Conservation (phyloP, 2,888 invertebrate genomes). For the Drosophila nigricruria region DNA sequence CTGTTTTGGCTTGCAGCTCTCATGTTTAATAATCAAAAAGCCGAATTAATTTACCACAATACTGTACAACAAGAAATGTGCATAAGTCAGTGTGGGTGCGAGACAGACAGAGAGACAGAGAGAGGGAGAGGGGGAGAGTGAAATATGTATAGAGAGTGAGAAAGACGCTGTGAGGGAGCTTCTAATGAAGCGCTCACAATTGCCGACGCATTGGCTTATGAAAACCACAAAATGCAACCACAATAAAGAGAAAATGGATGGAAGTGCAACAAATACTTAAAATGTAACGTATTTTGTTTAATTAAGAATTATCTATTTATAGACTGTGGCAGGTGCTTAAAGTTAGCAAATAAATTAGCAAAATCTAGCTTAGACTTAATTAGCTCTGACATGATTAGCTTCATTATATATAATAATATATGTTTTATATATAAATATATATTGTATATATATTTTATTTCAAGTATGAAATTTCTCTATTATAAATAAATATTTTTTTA, state of each 20-base stretch:
- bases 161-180: slow-evolving; percentile 4
- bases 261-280: not conserved
- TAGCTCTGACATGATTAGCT: not conserved
- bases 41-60: slow-evolving; percentile 31
- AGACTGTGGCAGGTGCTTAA: not conserved
- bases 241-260: not conserved
- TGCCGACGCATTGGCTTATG: slow-evolving; percentile 11
- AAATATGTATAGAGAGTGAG: not conserved
- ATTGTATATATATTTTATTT: too few relatives aligned
- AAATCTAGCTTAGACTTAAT: not conserved
- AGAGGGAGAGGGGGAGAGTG: not conserved
- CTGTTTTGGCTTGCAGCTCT: not conserved
- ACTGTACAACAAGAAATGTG: slow-evolving; percentile 6
- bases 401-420: too few relatives aligned
- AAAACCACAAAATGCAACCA: slow-evolving; percentile 12
- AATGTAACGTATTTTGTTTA: not conserved
- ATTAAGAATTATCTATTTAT: not conserved
- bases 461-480: not conserved
- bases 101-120: not conserved
- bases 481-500: not conserved
- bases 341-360: not conserved
- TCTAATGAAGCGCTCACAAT: slow-evolving; percentile 42
- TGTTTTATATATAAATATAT: too few relatives aligned
- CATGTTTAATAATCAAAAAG: slow-evolving; percentile 39
- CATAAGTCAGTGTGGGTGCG: not conserved